Percentiles rank a stretch among this genome's conserved stretches.
phyloP scores from a whole-genome alignment of 1,140 invertebrate genomes.

The Neelides sp. region DNA sequence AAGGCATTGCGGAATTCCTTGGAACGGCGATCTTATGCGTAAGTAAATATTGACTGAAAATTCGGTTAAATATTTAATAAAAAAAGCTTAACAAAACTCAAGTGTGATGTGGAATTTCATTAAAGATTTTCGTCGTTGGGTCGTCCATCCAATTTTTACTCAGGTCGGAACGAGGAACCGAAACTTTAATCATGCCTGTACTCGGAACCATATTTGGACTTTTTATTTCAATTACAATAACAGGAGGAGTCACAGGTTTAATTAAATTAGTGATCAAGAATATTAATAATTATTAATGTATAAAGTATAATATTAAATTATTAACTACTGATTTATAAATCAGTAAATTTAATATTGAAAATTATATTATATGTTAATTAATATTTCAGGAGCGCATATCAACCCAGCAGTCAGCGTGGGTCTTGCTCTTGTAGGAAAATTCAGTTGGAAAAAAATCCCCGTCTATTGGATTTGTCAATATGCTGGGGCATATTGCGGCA shows the following conservation, averaged over 20 bases:
- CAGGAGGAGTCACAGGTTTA: neutral
- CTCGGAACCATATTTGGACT: slow-evolving; percentile 2
- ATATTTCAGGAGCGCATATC: too few species aligned
- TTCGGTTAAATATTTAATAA: neutral
- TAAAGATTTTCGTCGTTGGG: neutral
- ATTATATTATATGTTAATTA: too few species aligned
- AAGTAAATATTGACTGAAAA: slow-evolving; percentile 3
- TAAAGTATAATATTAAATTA: neutral
- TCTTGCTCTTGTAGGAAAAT: slow-evolving; percentile 2
- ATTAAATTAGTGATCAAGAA: slow-evolving; percentile 1
- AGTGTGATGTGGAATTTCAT: neutral
- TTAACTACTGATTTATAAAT: neutral
- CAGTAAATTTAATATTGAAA: neutral
- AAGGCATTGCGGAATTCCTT: slow-evolving; percentile 17
- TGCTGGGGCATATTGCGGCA: neutral
- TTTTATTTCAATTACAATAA: neutral
- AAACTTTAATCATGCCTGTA: neutral
- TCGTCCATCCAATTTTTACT: neutral
- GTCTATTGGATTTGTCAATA: neutral
- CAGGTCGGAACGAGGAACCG: neutral
- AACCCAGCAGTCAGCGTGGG: slow-evolving; percentile 2
- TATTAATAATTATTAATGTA: neutral
- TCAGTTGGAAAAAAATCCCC: neutral
- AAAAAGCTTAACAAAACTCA: neutral
- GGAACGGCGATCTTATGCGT: slow-evolving; percentile 17